Evolutionary conservation across 2,797 vertebrate species (phyloP), one percentile per base, ranked within the genome.

Genomic region (Mormyrops boulengeri): DNA sequence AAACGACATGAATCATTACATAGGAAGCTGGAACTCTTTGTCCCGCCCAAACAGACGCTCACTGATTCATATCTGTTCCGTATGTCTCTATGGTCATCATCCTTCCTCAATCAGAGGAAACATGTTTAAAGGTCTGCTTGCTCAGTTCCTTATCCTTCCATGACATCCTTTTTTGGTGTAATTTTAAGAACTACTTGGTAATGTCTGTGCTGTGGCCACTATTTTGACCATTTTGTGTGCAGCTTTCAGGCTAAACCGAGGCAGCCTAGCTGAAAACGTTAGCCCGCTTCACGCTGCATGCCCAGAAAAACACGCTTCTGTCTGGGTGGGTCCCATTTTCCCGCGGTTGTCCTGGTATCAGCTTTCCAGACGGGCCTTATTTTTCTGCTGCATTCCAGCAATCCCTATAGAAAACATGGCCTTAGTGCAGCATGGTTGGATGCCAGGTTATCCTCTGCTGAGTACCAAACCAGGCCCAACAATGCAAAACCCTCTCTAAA

Each of bases 361-460:
- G 87, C 87, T 90, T 93, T 92, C 91, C 88, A 89, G 88, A 89
- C 38, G 47, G 84, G 41, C 89, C 91, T 90, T 90, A 85, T 89
- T 91, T 92, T 93, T 90, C 89, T 90, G 90, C 89, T 88, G 89
- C 91, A 91, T 93, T 93, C 93, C 92, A 92, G 82, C 82, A 66
- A 89, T 93, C 92, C 92, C 94, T 89, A 91, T 87, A 91, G 91
- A 93, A 94, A 94, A 93, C 91, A 91, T 44, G 90, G 73, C 91
- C 93, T 94, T 93, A 92, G 92, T 93, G 93, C 89, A 88, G 49
- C 85, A 90, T 47, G 50, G 88, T 91, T 85, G 82, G 66, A 73
- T 5, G 66, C 66, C 66, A 89, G 1, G 11, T 89, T 88, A 85
- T 89, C 85, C 82, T 85, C 90, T 90, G 89, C 91, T 86, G 77